phyloP scores from a whole-genome alignment of 2,888 invertebrate species.

The Lepidochitona cinerea region DNA sequence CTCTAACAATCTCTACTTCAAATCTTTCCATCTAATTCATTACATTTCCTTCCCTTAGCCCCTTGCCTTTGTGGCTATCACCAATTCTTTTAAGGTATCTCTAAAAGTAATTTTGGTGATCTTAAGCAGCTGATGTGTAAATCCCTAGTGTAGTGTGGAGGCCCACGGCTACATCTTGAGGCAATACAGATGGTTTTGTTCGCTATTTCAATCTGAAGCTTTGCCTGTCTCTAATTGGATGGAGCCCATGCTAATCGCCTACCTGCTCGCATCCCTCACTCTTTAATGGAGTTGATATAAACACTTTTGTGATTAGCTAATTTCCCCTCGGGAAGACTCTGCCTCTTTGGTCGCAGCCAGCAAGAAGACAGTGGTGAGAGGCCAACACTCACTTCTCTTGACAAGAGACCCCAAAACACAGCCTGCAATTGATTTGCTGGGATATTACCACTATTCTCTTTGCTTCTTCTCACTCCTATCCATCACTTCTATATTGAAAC shows the following conservation, averaged over 20 bases:
- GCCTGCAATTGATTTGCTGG: neutral
- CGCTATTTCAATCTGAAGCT: constrained; percentile 6
- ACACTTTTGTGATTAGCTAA: constrained; percentile 32
- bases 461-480: neutral
- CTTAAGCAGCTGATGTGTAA: neutral
- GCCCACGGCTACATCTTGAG: neutral
- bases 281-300: constrained; percentile 16
- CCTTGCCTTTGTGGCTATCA: too few species aligned
- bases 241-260: neutral
- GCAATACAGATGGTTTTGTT: constrained; percentile 6
- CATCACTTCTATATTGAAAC: neutral
- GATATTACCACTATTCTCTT: constrained; percentile 1
- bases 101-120: neutral
- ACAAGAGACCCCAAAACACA: neutral
- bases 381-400: neutral
- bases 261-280: neutral
- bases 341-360: too few species aligned
- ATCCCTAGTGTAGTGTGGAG: neutral
- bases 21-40: neutral
- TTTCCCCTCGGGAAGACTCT: constrained; percentile 21
- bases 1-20: too few species aligned
- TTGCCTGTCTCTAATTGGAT: constrained; percentile 7
- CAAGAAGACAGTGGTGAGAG: neutral
- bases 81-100: neutral
- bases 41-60: neutral